Percentiles rank a stretch among this genome's conserved stretches.
These are phyloP conservation scores for Montifringilla adamsi DNA, from an alignment of 2,113 vertebrate genomes.

Conservation along the genomic window DNA sequence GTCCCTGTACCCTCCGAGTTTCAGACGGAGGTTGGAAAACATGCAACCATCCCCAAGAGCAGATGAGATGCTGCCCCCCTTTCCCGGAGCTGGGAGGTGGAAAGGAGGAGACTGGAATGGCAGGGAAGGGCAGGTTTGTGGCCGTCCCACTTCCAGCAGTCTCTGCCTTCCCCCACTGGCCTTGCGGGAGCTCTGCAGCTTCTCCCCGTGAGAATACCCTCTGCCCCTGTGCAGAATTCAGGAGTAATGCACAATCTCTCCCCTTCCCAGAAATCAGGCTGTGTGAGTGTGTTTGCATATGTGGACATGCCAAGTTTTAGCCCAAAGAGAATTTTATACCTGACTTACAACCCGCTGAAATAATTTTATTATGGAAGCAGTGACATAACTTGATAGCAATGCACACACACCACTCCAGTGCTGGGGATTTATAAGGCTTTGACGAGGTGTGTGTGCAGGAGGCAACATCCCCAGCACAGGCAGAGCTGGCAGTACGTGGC, in stretches of 20 bases:
- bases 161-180: not conserved
- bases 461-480: not conserved
- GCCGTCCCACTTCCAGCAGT: not conserved
- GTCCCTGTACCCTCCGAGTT: rapidly evolving
- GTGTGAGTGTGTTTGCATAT: not conserved
- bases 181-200: not conserved
- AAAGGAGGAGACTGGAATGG: not conserved
- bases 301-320: not conserved
- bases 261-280: not conserved
- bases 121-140: not conserved
- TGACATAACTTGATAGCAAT: slow-evolving; percentile 10
- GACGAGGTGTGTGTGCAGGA: not conserved
- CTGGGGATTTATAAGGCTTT: not conserved
- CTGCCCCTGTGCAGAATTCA: not conserved
- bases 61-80: not conserved
- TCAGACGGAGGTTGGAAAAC: not conserved
- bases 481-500: not conserved
- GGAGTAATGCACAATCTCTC: not conserved
- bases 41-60: rapidly evolving
- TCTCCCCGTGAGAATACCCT: not conserved
- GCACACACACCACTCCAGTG: not conserved
- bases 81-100: not conserved
- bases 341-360: not conserved
- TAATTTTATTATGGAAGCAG: slow-evolving; percentile 10
- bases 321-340: slow-evolving; percentile 6